phyloP scores from a whole-genome alignment of 1,140 invertebrate species.

The Metopolophium dirhodum region DNA sequence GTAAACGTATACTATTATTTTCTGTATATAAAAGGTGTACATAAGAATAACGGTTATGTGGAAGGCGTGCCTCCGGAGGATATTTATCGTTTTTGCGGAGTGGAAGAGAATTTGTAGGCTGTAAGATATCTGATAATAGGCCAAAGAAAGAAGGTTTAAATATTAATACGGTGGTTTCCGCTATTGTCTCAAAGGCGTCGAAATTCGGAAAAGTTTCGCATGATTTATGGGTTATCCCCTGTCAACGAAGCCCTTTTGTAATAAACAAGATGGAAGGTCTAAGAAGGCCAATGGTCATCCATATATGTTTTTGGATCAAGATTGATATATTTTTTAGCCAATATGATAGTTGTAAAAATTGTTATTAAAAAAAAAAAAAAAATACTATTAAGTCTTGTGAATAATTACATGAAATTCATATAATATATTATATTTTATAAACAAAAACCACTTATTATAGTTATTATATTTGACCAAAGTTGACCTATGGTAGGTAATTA shows the following conservation, averaged over 20 bases:
- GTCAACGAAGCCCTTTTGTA: slow-evolving; percentile 37
- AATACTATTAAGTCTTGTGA: background rate
- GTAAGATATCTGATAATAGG: slow-evolving; percentile 47
- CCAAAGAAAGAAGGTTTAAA: slow-evolving; percentile 47
- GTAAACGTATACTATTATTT: background rate
- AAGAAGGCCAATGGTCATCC: slow-evolving; percentile 20
- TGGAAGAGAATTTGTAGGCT: background rate
- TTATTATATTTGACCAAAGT: background rate
- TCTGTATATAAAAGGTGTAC: background rate
- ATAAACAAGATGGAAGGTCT: slow-evolving; percentile 46
- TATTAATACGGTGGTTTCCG: slow-evolving; percentile 46
- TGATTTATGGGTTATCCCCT: slow-evolving; percentile 50
- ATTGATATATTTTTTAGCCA: slow-evolving; percentile 24
- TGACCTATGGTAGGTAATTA: too few relatives aligned
- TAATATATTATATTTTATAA: too few relatives aligned
- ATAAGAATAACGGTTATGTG: slow-evolving; percentile 17
- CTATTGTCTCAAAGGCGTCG: slow-evolving; percentile 44
- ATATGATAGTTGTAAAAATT: background rate
- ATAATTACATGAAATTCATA: background rate
- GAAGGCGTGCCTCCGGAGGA: background rate
- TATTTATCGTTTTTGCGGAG: slow-evolving; percentile 28
- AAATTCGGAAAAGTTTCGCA: slow-evolving; percentile 47
- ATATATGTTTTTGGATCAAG: slow-evolving; percentile 8
- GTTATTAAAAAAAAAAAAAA: background rate
- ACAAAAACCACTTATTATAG: background rate